Evolutionary conservation across 2,797 vertebrate genomes (phyloP), one percentile per base, ranked within the genome.

Genomic region (Pseudomugil tenellus): DNA sequence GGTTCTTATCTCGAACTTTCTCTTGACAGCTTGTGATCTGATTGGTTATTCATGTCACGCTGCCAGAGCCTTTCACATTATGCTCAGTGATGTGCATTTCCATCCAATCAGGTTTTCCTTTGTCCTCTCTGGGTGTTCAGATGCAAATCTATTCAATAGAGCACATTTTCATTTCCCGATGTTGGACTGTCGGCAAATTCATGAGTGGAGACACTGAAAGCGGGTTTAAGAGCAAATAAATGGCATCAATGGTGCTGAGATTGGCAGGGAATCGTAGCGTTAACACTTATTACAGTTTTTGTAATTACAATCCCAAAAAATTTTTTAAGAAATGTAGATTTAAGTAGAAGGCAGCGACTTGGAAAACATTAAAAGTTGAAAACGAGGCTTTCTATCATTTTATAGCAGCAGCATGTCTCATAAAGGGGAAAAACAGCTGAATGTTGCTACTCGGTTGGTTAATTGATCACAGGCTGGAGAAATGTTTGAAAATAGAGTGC

Each of bases 31-130:
- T 70, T 73, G 74, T 56, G 79, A 86, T 90, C 87, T 62, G 89
- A 92, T 91, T 91, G 92, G 90, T 88, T 93, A 92, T 92, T 92
- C 91, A 89, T 85, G 83, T 89, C 92, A 90, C 83, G 73, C 84
- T 68, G 84, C 88, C 46, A 31, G 43, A 79, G 83, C 73, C 79
- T 66, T 86, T 90, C 87, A 86, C 87, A 91, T 91, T 91, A 91
- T 90, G 79, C 80, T 79, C 87, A 78, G 87, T 79, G 80, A 85
- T 83, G 86, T 89, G 91, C 80, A 80, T 92, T 92, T 90, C 87
- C 89, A 91, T 91, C 90, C 92, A 92, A 91, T 92, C 90, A 92
- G 86, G 81, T 76, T 80, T 87, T 74, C 80, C 77, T 90, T 92
- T 91, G 91, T 91, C 79, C 86, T 87, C 75, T 55, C 67, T 79